Percentiles rank a stretch among this genome's conserved stretches.
phyloP scores from a whole-genome alignment of 2,888 invertebrate genomes.

The Hirtodrosophila trivittata region DNA sequence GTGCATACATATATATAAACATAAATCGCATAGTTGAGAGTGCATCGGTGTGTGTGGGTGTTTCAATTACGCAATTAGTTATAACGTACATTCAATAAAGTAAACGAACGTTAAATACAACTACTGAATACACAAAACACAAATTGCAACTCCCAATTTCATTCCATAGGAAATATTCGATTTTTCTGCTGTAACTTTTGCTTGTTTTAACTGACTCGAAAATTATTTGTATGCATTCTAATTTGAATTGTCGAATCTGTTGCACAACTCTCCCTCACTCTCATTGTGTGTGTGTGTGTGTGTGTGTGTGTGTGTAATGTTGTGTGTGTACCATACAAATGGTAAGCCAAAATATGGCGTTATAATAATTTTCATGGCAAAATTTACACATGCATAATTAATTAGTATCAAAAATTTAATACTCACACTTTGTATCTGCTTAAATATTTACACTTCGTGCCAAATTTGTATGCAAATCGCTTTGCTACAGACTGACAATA shows the following conservation, averaged over 20 bases:
- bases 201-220: slow-evolving; percentile 35
- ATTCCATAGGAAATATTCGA: slow-evolving; percentile 30
- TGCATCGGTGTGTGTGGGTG: background rate
- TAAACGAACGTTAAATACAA: slow-evolving; percentile 19
- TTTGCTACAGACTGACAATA: slow-evolving; percentile 79
- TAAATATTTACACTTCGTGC: slow-evolving; percentile 82
- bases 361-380: slow-evolving; percentile 77
- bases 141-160: too few species aligned
- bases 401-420: slow-evolving; percentile 83
- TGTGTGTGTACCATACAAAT: slow-evolving; percentile 40
- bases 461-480: slow-evolving; percentile 83
- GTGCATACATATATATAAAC: background rate
- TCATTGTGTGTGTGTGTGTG: background rate
- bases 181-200: slow-evolving; percentile 37
- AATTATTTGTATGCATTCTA: slow-evolving; percentile 64
- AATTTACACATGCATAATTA: slow-evolving; percentile 83
- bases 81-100: slow-evolving; percentile 17
- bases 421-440: slow-evolving; percentile 83
- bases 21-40: background rate
- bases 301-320: slow-evolving; percentile 6
- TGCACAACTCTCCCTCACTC: slow-evolving; percentile 8
- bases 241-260: slow-evolving; percentile 64
- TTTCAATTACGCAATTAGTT: slow-evolving; percentile 68
- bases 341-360: slow-evolving; percentile 72
- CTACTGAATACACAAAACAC: slow-evolving; percentile 16